Evolutionary conservation across 2,888 invertebrate species (phyloP).

Genomic region (Trissoscelio sp.): DNA sequence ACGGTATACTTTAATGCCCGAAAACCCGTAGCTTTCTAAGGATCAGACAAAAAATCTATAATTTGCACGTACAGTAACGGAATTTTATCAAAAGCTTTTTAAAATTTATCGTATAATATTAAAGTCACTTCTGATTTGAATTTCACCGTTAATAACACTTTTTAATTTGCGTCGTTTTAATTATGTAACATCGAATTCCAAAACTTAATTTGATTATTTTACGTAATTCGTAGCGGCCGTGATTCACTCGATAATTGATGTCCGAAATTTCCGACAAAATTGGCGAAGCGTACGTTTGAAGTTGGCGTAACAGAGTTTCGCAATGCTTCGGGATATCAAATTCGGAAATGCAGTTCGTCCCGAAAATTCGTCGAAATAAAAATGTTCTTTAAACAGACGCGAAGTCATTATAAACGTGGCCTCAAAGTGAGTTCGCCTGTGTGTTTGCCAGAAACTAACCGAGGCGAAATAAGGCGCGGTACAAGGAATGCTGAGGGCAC

Average conservation of each 20-base stretch:
- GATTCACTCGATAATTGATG: neutral
- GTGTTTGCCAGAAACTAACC: slow-evolving; percentile 39
- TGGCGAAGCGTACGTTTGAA: neutral
- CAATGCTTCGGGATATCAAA: neutral
- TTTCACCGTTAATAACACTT: neutral
- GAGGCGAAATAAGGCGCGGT: slow-evolving; percentile 22
- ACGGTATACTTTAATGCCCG: neutral
- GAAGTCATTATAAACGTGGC: slow-evolving; percentile 1
- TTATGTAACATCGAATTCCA: neutral
- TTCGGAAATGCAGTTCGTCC: no score
- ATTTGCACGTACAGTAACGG: no score
- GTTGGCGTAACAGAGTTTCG: neutral
- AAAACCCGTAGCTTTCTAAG: neutral
- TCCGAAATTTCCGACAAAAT: neutral
- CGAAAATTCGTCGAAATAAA: no score
- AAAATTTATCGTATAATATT: no score
- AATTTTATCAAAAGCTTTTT: no score
- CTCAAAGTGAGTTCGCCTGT: slow-evolving; percentile 16
- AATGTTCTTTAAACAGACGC: neutral
- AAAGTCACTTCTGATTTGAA: no score
- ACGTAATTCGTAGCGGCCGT: neutral
- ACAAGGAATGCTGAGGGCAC: neutral
- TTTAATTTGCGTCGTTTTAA: neutral
- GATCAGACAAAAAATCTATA: no score
- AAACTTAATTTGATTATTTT: slow-evolving; percentile 1